Base-by-base conservation (phyloP, 2,113 vertebrate genomes). In the Oryzias woworae region DNA sequence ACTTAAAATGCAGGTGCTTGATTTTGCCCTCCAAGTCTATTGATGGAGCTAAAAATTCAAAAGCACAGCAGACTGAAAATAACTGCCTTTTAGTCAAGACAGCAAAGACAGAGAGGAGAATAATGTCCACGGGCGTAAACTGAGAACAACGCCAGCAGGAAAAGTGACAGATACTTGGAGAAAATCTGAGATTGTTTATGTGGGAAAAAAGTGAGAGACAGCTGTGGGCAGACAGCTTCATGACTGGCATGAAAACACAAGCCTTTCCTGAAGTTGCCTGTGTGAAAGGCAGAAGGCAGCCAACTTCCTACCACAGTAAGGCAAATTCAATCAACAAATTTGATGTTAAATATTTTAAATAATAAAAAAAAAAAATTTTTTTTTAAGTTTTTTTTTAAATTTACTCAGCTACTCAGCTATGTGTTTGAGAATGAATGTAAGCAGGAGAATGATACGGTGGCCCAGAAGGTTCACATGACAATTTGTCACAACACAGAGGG, bases 31-130 rank as follows among this genome's bases (percentile, higher is more conserved):
- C 57, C 61, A 51, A 50, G 54, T 71, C 54, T 69, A 76, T 54
- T 64, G 58, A 78, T 72, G 66, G 55, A 57, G 52, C 71, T 71
- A 56, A 66, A 70, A 71, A 71, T 71, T 58, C 46, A 71, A 58
- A 48, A 41, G 68, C 59, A 66, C 36, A 71, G 44, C 7, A 18
- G 48, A 58, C 73, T 77, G 81, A 83, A 86, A 81, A 81, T 81
- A 84, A 67, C 78, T 54, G 31, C 42, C 53, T 66, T 66, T 74
- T 63, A 42, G 62, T 68, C 57, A 75, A 45, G 69, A 55, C 13
- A 58, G 63, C 31, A 6, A 55, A 51, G 49, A 48, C 43, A 41
- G 51, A 51, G 8, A 42, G 17, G 46, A 62, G 45, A 61, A 68
- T 58, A 65, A 50, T 62, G 17, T 22, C 64, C 44, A 53, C 14